Conservation (phyloP, 2,797 vertebrate species). For the Etheostoma perlongum region DNA sequence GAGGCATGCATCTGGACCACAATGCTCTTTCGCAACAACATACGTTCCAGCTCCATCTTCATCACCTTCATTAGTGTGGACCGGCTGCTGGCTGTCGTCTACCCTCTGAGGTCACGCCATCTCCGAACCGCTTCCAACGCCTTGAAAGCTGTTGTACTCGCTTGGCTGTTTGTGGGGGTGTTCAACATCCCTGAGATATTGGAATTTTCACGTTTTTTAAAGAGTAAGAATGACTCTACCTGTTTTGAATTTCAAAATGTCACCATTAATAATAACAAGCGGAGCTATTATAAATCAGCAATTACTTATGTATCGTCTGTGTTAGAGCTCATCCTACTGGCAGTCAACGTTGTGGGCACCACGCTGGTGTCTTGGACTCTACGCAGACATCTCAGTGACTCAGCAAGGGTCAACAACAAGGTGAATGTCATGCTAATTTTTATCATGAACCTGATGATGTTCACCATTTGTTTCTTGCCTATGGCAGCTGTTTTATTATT, state of each 20-base stretch:
- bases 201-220: fast-evolving
- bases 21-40: slow-evolving; percentile 73
- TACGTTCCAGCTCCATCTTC: slow-evolving; percentile 75
- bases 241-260: slow-evolving; percentile 58
- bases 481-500: not conserved
- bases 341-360: slow-evolving; percentile 62
- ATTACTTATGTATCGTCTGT: slow-evolving; percentile 9
- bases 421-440: slow-evolving; percentile 71
- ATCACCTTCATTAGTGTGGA: slow-evolving; percentile 79
- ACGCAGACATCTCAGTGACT: slow-evolving; percentile 31
- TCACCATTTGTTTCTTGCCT: slow-evolving; percentile 60
- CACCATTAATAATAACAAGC: too few species aligned
- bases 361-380: slow-evolving; percentile 61
- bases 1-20: slow-evolving; percentile 45
- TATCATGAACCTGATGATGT: slow-evolving; percentile 65
- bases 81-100: slow-evolving; percentile 78
- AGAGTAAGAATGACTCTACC: fast-evolving
- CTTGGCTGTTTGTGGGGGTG: slow-evolving; percentile 59
- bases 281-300: fast-evolving
- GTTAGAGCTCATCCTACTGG: slow-evolving; percentile 49
- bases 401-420: slow-evolving; percentile 53
- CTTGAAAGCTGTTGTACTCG: slow-evolving; percentile 37
- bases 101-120: slow-evolving; percentile 69
- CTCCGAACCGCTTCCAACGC: slow-evolving; percentile 58
- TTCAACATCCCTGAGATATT: slow-evolving; percentile 54